Evolutionary conservation across 2,797 vertebrate species (phyloP).

Genomic region (Trichosurus vulpecula): DNA sequence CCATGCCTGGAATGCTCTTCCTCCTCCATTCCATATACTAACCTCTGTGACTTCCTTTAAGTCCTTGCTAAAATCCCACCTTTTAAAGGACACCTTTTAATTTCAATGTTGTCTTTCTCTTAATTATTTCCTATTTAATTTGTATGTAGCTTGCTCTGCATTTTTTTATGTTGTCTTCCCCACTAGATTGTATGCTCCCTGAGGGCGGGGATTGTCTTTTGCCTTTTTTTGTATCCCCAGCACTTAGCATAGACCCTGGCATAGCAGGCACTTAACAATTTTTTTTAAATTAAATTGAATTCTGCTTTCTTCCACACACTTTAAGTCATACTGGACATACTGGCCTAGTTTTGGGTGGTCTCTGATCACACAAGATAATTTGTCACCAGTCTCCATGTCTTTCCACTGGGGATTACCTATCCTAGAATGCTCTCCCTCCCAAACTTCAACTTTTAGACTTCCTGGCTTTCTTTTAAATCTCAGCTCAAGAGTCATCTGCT

Average conservation of each 20-base stretch:
- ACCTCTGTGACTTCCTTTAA: neutral
- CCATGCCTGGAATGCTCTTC: neutral
- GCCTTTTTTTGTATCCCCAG: neutral
- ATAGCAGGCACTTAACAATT: neutral
- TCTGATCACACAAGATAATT: neutral
- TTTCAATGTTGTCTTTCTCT: neutral
- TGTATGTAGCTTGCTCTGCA: neutral
- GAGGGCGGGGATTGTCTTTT: neutral
- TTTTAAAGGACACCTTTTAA: neutral
- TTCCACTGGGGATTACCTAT: neutral
- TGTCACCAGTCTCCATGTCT: neutral
- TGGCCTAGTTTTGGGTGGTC: neutral
- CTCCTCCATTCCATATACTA: neutral
- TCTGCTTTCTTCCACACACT: neutral
- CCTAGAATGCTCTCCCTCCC: neutral
- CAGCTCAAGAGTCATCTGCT: neutral
- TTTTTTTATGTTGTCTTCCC: neutral
- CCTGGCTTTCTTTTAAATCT: neutral
- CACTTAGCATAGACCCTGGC: neutral
- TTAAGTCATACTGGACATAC: neutral
- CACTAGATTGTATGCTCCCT: neutral
- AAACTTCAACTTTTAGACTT: neutral
- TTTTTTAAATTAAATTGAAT: neutral
- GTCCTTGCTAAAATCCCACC: neutral
- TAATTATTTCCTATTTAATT: neutral